Conservation (phyloP, 2,797 vertebrate species). For the Odontamblyopus rebecca region DNA sequence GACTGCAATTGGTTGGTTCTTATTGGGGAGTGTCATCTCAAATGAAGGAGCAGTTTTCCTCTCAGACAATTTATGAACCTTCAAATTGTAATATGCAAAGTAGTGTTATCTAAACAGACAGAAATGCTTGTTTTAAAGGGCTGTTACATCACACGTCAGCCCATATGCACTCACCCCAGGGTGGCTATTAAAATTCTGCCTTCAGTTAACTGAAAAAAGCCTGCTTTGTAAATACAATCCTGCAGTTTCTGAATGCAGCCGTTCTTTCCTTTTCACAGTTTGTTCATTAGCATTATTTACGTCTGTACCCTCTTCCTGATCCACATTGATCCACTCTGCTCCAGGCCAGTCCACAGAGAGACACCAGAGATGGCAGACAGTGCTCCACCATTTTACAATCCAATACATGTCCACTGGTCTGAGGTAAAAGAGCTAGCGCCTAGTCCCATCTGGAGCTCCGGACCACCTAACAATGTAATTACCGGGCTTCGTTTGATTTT, state of each 20-base stretch:
- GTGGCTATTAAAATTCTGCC: constrained; percentile 49
- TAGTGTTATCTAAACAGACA: constrained; percentile 8
- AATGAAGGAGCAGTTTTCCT: background rate
- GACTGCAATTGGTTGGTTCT: too few relatives aligned
- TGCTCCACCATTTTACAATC: constrained; percentile 57
- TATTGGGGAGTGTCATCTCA: background rate
- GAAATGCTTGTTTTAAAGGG: constrained; percentile 27
- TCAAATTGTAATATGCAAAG: constrained; percentile 1
- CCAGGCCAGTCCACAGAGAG: constrained; percentile 29
- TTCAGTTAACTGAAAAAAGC: constrained; percentile 31
- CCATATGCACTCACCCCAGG: constrained; percentile 36
- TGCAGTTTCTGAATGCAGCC: constrained; percentile 27
- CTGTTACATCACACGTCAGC: constrained; percentile 40
- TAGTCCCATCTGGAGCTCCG: constrained; percentile 63
- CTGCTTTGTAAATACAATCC: constrained; percentile 32
- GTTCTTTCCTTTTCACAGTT: constrained; percentile 25
- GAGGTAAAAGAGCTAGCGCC: constrained; percentile 59
- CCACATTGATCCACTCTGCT: constrained; percentile 48
- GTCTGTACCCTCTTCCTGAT: constrained; percentile 15
- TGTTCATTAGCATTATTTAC: constrained; percentile 31
- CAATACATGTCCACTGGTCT: constrained; percentile 39
- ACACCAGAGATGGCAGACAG: constrained; percentile 37
- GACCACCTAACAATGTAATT: constrained; percentile 64
- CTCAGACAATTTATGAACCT: background rate
- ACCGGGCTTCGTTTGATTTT: constrained; percentile 41